Evolutionary conservation across 2,888 invertebrate genomes (phyloP).

Genomic region (Chironomus tentans): DNA sequence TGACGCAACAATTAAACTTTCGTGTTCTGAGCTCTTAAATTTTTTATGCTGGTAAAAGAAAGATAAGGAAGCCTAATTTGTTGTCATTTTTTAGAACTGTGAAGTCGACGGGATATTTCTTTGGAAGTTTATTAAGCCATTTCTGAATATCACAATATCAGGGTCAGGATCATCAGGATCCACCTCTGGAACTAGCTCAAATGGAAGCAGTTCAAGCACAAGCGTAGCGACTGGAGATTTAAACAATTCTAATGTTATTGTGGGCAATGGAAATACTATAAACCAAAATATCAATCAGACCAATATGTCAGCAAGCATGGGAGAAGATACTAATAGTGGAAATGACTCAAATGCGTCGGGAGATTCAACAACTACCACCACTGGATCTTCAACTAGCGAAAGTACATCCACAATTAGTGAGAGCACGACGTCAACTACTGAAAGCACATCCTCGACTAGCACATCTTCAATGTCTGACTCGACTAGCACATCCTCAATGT

Average conservation of each 20-base stretch:
- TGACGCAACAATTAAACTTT: too few relatives aligned
- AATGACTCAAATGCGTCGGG: not conserved
- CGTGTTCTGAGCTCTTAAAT: too few relatives aligned
- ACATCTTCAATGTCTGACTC: too few relatives aligned
- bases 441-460: too few relatives aligned
- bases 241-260: constrained; percentile 14
- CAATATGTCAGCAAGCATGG: not conserved
- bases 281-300: not conserved
- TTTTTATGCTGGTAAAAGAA: too few relatives aligned
- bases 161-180: not conserved
- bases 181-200: not conserved
- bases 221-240: not conserved
- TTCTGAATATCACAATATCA: not conserved
- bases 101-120: not conserved
- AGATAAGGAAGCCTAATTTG: too few relatives aligned
- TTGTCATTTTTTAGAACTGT: not conserved
- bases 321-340: not conserved
- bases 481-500: too few relatives aligned
- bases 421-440: not conserved
- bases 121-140: constrained; percentile 16
- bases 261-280: not conserved
- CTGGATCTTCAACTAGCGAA: too few relatives aligned
- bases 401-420: not conserved
- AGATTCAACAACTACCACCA: not conserved
- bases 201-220: not conserved